A percentile compares a stretch with the other conserved stretches of the same genome.
These are phyloP conservation scores for Ophiothrix spiculata DNA, from an alignment of 35 echinoderm and acorn worm species.

Conservation along the genomic window DNA sequence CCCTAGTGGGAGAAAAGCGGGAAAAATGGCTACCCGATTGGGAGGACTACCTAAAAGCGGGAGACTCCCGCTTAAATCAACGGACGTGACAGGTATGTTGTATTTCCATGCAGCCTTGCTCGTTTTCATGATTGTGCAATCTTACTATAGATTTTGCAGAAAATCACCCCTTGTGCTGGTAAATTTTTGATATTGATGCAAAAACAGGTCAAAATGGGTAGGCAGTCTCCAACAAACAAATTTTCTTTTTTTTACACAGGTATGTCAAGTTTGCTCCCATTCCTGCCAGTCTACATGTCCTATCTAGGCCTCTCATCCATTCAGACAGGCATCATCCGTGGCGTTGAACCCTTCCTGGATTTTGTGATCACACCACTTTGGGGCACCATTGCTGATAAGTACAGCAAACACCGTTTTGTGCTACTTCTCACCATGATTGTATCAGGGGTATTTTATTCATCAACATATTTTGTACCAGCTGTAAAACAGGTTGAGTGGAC, in stretches of 20 bases:
- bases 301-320: conserved; percentile 56
- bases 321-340: conserved; percentile 78
- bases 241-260: conserved; percentile 21
- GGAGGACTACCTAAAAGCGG: neutral
- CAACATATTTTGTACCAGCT: neutral
- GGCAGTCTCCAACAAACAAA: too few relatives aligned
- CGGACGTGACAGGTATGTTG: neutral
- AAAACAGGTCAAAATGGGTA: too few relatives aligned
- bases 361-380: conserved; percentile 77
- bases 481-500: neutral
- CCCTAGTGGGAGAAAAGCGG: neutral
- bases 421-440: conserved; percentile 8
- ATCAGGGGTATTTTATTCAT: neutral
- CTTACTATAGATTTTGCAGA: neutral
- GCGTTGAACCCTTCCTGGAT: conserved; percentile 66
- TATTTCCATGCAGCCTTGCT: neutral
- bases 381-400: conserved; percentile 84
- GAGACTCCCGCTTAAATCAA: neutral
- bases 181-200: neutral
- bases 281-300: conserved; percentile 76
- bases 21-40: neutral
- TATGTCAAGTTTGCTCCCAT: conserved; percentile 64
- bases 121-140: neutral
- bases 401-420: conserved; percentile 64
- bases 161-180: neutral